phyloP scores from a whole-genome alignment of 2,888 invertebrate genomes.

The Incurvaria masculella region DNA sequence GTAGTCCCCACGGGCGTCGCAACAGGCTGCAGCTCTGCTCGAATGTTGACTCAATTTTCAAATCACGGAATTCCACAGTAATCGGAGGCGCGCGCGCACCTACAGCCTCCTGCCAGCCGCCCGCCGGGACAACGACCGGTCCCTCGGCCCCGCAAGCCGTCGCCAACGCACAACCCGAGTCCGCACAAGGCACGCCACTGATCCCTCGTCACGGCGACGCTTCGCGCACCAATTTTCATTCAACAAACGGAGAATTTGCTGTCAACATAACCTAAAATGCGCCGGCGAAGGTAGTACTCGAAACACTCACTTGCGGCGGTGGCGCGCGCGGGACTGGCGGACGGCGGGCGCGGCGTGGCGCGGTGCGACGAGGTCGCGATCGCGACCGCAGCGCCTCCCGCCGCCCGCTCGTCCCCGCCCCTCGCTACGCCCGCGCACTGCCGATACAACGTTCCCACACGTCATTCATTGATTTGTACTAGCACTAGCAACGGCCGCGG shows the following conservation, averaged over 20 bases:
- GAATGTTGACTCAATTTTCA: slow-evolving; percentile 30
- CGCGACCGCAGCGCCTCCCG: not conserved
- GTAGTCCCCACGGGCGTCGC: too few species aligned
- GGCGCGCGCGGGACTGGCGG: slow-evolving; percentile 38
- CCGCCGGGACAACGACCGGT: slow-evolving; percentile 28
- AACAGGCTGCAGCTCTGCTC: too few species aligned
- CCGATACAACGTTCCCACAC: not conserved
- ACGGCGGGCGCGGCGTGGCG: slow-evolving; percentile 33
- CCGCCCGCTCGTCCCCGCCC: not conserved
- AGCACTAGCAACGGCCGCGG: too few species aligned
- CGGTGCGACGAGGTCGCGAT: slow-evolving; percentile 23
- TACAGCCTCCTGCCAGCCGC: slow-evolving; percentile 37
- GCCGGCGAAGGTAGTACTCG: not conserved
- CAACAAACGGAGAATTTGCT: slow-evolving; percentile 1
- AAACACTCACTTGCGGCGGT: slow-evolving; percentile 16
- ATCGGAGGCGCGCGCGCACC: not conserved
- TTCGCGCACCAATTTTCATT: not conserved
- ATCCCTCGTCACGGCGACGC: not conserved
- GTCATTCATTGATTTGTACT: slow-evolving; percentile 3
- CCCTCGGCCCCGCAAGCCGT: slow-evolving; percentile 25
- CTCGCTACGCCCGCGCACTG: slow-evolving; percentile 1
- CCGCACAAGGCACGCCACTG: not conserved
- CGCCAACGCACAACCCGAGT: not conserved
- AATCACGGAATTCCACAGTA: slow-evolving; percentile 55
- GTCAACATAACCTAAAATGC: not conserved